Evolutionary conservation across 2,888 invertebrate species (phyloP).

Genomic region (Coleophora deauratella): DNA sequence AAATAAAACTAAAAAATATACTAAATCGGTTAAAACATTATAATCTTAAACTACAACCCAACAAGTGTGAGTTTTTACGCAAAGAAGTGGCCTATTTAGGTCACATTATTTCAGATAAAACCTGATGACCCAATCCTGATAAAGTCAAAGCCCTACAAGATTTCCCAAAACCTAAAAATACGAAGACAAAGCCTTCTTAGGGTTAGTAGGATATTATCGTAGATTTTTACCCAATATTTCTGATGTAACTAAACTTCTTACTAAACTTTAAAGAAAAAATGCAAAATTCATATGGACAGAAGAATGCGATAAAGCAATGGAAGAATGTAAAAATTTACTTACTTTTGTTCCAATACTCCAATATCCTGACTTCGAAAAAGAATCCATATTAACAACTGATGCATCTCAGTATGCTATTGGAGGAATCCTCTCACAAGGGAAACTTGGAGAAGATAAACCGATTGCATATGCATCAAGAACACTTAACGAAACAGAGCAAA

Average conservation of each 20-base stretch:
- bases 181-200: too few species aligned
- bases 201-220: too few species aligned
- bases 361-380: slow-evolving; percentile 7
- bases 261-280: slow-evolving; percentile 6
- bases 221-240: background rate
- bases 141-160: too few species aligned
- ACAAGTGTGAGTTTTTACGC: too few species aligned
- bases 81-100: too few species aligned
- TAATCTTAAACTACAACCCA: too few species aligned
- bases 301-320: background rate
- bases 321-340: slow-evolving; percentile 7
- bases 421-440: slow-evolving; percentile 4
- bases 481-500: slow-evolving; percentile 8
- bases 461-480: slow-evolving; percentile 3
- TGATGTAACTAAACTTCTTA: slow-evolving; percentile 7
- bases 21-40: too few species aligned
- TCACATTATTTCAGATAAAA: too few species aligned
- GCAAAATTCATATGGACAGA: background rate
- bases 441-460: background rate
- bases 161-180: too few species aligned
- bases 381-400: slow-evolving; percentile 2
- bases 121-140: too few species aligned
- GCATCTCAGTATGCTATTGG: slow-evolving; percentile 3
- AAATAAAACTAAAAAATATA: too few species aligned
- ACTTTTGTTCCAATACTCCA: slow-evolving; percentile 3